Percentiles rank a stretch among this genome's conserved stretches.
Conservation (phyloP, 2,113 vertebrate species). For the Archilochus colubris region DNA sequence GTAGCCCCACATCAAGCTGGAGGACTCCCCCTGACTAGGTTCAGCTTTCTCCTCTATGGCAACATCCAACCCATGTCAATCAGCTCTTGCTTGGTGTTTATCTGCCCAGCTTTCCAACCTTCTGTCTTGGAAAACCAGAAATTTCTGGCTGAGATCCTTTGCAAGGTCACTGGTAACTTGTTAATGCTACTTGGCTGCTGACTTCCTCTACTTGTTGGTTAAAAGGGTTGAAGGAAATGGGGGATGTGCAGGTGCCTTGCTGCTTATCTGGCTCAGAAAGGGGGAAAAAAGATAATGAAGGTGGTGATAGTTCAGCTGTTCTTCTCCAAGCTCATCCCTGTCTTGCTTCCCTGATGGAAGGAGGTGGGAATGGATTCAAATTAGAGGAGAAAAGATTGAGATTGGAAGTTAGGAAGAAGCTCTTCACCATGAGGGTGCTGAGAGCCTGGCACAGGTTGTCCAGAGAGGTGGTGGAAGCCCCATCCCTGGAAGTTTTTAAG, state of each 20-base stretch:
- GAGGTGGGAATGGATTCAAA: no score
- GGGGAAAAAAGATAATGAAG: background rate
- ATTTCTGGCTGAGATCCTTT: background rate
- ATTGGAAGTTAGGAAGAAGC: no score
- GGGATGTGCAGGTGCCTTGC: background rate
- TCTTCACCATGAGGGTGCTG: no score
- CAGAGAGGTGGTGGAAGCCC: no score
- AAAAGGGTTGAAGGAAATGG: background rate
- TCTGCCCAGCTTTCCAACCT: background rate
- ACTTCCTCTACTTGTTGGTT: background rate
- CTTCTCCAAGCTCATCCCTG: fast-evolving
- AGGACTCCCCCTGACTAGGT: background rate
- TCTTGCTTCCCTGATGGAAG: background rate
- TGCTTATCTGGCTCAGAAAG: background rate
- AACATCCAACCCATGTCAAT: background rate
- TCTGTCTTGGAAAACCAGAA: background rate
- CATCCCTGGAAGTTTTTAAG: no score
- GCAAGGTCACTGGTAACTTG: background rate
- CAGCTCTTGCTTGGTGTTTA: background rate
- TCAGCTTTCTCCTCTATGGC: background rate
- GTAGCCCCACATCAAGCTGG: background rate
- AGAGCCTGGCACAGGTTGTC: no score
- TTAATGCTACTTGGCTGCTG: background rate
- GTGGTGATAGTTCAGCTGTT: background rate
- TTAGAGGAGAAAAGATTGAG: no score